phyloP scores from a whole-genome alignment of 2,888 invertebrate genomes.

The Polydrusus pterygomalis region DNA sequence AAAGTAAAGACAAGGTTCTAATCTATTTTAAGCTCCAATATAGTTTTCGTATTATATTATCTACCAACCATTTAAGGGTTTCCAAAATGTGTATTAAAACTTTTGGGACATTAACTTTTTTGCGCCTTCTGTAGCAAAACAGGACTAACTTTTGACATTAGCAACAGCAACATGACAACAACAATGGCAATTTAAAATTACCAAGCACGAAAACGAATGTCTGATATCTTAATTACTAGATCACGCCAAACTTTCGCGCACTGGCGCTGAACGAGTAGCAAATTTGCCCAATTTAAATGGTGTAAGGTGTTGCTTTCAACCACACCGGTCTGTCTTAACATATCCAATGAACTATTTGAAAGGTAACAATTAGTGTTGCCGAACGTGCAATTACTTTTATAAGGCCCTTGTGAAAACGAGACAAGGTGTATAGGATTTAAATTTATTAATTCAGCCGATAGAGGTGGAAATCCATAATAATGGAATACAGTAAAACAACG shows the following conservation, averaged over 20 bases:
- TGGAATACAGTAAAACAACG: too few relatives aligned
- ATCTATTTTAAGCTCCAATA: too few relatives aligned
- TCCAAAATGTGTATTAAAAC: too few relatives aligned
- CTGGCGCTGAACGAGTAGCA: conserved; percentile 22
- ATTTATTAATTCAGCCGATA: too few relatives aligned
- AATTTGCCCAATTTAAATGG: conserved; percentile 37
- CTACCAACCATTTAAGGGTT: too few relatives aligned
- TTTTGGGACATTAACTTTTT: too few relatives aligned
- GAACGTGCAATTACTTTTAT: conserved; percentile 28
- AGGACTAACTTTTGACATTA: neutral
- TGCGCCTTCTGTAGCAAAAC: neutral
- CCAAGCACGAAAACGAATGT: conserved; percentile 7
- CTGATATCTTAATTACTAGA: conserved; percentile 42
- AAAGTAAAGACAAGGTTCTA: too few relatives aligned
- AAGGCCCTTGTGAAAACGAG: conserved; percentile 2
- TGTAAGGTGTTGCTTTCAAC: conserved; percentile 51
- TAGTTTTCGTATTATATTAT: too few relatives aligned
- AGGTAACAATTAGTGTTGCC: conserved; percentile 30
- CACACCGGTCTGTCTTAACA: conserved; percentile 44
- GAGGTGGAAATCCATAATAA: too few relatives aligned
- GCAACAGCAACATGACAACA: neutral
- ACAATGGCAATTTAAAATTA: neutral
- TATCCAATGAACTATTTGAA: conserved; percentile 38
- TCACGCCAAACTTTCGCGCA: conserved; percentile 33
- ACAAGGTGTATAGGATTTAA: neutral